Percentiles rank a stretch among this genome's conserved stretches.
Evolutionary conservation across 1,140 invertebrate genomes (phyloP).

Genomic region (Ceratina calcarata): DNA sequence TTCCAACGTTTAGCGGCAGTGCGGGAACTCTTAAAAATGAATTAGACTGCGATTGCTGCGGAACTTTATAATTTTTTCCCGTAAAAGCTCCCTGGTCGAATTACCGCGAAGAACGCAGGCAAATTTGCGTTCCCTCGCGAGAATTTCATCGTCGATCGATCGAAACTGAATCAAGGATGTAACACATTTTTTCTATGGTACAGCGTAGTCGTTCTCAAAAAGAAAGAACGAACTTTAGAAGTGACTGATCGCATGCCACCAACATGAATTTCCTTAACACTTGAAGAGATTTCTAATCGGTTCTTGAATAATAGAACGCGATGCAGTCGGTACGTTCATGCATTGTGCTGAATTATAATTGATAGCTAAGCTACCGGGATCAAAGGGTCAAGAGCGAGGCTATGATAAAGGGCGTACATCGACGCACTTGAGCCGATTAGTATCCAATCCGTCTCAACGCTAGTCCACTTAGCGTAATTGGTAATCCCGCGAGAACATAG

Average conservation of each 20-base stretch:
- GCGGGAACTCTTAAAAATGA: not conserved
- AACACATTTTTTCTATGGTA: not conserved
- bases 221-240: not conserved
- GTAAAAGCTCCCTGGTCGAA: not conserved
- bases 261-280: not conserved
- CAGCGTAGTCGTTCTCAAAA: too few species aligned
- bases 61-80: not conserved
- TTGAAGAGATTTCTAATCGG: not conserved
- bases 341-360: slow-evolving; percentile 51
- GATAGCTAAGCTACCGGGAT: slow-evolving; percentile 41
- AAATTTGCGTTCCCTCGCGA: not conserved
- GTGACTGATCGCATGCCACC: not conserved
- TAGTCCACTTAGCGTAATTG: slow-evolving; percentile 56
- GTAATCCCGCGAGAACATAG: slow-evolving; percentile 39
- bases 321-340: not conserved
- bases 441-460: slow-evolving; percentile 29
- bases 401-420: slow-evolving; percentile 55
- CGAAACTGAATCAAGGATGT: not conserved
- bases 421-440: slow-evolving; percentile 51
- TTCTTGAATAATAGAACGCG: not conserved
- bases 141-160: not conserved
- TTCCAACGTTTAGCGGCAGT: not conserved
- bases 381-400: slow-evolving; percentile 42
- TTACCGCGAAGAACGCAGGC: not conserved
- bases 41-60: slow-evolving; percentile 4